phyloP scores from a whole-genome alignment of 1,140 invertebrate species.

The Heliconius nattereri region DNA sequence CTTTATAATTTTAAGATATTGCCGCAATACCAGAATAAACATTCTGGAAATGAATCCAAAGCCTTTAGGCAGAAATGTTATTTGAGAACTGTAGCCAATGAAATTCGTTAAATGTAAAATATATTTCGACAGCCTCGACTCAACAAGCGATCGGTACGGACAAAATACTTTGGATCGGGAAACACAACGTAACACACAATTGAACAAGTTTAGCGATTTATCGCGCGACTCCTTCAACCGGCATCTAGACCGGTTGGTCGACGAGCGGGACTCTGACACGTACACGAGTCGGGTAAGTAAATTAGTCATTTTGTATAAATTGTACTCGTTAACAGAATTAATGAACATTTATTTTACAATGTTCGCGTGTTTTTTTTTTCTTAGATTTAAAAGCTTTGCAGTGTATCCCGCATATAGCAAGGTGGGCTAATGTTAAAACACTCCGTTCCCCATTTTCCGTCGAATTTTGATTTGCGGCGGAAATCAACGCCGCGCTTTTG shows the following conservation, averaged over 20 bases:
- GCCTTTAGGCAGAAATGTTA: no score
- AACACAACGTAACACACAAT: constrained; percentile 82
- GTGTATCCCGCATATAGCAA: no score
- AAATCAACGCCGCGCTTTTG: no score
- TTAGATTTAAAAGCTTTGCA: no score
- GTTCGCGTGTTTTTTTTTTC: no score
- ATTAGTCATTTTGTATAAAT: constrained; percentile 5
- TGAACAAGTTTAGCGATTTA: constrained; percentile 81
- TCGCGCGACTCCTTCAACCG: constrained; percentile 73
- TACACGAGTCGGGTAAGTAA: constrained; percentile 67
- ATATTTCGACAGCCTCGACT: constrained; percentile 53
- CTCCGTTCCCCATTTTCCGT: no score
- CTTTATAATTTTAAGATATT: no score
- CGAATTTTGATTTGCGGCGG: no score
- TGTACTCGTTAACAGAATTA: constrained; percentile 1
- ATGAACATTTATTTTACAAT: neutral
- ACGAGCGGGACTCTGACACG: constrained; percentile 65
- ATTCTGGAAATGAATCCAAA: no score
- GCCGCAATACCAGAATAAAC: no score
- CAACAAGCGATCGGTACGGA: constrained; percentile 55
- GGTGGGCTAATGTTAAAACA: no score
- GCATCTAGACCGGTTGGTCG: constrained; percentile 70
- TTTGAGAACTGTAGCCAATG: neutral
- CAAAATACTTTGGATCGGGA: constrained; percentile 80
- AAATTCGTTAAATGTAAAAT: constrained; percentile 11